Evolutionary conservation across 35 echinoderm and acorn worm species (phyloP).

Genomic region (Diadema setosum): DNA sequence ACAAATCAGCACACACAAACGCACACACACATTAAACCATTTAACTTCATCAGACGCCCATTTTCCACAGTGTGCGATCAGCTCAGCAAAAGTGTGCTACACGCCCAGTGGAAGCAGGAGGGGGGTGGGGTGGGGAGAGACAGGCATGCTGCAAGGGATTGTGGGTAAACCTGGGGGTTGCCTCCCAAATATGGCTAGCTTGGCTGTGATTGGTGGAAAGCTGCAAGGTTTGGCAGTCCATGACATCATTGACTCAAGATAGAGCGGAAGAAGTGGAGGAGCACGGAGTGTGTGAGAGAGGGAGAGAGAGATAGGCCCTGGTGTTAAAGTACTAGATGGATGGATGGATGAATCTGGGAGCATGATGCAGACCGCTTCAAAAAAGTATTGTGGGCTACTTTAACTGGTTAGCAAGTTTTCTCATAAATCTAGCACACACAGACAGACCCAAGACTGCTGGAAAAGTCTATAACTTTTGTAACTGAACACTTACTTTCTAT

Average conservation of each 20-base stretch:
- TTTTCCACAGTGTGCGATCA: too few relatives aligned
- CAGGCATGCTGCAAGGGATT: not conserved
- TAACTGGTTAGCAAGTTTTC: too few relatives aligned
- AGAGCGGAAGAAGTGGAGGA: not conserved
- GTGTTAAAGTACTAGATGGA: too few relatives aligned
- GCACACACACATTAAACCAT: not conserved
- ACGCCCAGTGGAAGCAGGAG: not conserved
- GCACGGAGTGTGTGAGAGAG: not conserved
- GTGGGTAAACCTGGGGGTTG: not conserved
- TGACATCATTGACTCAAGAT: not conserved
- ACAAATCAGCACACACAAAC: not conserved
- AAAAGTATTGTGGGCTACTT: too few relatives aligned
- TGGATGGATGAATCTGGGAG: too few relatives aligned
- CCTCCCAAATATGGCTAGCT: conserved; percentile 21
- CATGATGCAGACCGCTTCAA: too few relatives aligned
- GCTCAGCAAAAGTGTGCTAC: too few relatives aligned
- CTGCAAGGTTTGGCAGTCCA: not conserved
- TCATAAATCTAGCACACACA: too few relatives aligned
- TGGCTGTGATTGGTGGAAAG: conserved; percentile 21
- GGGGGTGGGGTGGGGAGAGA: not conserved
- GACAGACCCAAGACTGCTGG: too few relatives aligned
- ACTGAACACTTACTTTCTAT: too few relatives aligned
- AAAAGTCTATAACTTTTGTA: too few relatives aligned
- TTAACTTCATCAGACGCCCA: too few relatives aligned
- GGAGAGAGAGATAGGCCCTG: not conserved